A percentile compares a stretch with the other conserved stretches of the same genome.
Evolutionary conservation across 2,113 vertebrate genomes (phyloP).

Genomic region (Clinocottus analis): DNA sequence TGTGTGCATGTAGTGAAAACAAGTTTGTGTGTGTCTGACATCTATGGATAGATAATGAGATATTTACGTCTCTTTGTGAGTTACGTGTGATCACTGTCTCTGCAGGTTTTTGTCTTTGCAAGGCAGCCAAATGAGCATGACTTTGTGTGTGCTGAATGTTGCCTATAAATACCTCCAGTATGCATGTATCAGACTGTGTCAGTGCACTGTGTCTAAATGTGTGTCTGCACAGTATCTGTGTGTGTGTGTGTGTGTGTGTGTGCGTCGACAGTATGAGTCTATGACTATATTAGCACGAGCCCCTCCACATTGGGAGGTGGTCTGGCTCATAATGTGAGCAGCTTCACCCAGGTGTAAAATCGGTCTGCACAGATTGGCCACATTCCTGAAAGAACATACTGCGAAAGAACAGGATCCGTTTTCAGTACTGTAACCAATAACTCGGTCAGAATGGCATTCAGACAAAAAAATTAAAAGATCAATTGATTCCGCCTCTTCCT

Average conservation of each 20-base stretch:
- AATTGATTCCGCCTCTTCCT: neutral
- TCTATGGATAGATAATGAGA: conserved; percentile 52
- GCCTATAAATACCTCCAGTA: neutral
- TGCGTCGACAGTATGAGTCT: no score
- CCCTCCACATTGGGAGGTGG: conserved; percentile 8
- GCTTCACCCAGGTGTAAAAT: conserved; percentile 8
- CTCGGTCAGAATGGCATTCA: neutral
- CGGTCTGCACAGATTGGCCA: neutral
- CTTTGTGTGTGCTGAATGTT: neutral
- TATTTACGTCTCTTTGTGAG: conserved; percentile 43
- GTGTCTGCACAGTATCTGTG: conserved; percentile 1
- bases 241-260: no score
- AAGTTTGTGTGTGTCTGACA: neutral
- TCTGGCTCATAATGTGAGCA: neutral
- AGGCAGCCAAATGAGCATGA: conserved; percentile 22
- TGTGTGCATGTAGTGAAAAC: no score
- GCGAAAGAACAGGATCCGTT: neutral
- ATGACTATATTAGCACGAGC: neutral
- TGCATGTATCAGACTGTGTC: conserved; percentile 15
- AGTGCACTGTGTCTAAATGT: neutral
- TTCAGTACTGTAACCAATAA: neutral
- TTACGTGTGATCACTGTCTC: conserved; percentile 31
- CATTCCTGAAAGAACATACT: neutral
- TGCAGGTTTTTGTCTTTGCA: conserved; percentile 1
- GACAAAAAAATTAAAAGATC: neutral